These are phyloP conservation scores for Allochrocebus solatus DNA, from an alignment of 2,797 vertebrate genomes.

Conservation along the genomic window DNA sequence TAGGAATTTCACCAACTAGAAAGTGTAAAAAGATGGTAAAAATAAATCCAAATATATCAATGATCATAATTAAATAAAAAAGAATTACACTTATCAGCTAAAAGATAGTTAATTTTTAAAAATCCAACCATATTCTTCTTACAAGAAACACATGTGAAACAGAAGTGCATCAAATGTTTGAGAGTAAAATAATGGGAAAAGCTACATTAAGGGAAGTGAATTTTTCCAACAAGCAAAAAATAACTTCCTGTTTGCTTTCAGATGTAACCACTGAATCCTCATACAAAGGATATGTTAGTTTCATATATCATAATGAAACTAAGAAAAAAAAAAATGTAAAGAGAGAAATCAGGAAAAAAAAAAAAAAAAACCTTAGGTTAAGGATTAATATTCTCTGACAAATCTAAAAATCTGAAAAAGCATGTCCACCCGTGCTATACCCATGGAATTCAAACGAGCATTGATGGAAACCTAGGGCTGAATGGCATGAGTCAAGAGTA, in stretches of 20 bases:
- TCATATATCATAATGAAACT: neutral
- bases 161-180: neutral
- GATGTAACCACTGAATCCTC: neutral
- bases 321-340: neutral
- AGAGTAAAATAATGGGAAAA: neutral
- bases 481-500: neutral
- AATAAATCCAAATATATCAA: neutral
- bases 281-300: neutral
- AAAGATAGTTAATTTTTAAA: neutral
- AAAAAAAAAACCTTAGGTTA: neutral
- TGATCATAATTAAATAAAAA: neutral
- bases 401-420: neutral
- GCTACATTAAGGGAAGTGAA: neutral
- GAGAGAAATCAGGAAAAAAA: neutral
- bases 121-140: neutral
- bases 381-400: neutral
- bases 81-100: neutral
- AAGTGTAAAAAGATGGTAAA: neutral
- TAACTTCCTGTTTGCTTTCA: neutral
- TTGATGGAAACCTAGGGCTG: neutral
- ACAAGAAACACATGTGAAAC: constrained; percentile 23
- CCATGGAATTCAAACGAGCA: neutral
- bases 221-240: constrained; percentile 14
- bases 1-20: neutral
- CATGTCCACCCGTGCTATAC: neutral